Base-by-base conservation (phyloP, 2,113 vertebrate species). In the Lasiurus borealis region DNA sequence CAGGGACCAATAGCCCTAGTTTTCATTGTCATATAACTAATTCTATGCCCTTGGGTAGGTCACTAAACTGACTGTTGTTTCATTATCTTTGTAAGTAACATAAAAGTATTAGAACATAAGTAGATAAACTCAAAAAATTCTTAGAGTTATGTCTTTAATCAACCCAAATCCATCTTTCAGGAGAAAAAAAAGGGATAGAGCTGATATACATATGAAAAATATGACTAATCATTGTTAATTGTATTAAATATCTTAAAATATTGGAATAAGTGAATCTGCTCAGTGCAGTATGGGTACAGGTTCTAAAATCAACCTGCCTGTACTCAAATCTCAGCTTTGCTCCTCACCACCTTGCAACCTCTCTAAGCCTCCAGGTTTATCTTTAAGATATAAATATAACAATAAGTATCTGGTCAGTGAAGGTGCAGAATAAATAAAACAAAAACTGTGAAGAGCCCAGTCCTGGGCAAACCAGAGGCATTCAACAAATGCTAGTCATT, bases 131-230 rank as follows among this genome's bases (percentile, higher is more conserved):
- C 29, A 19, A 83, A 73, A 14, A 27, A 46, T 78, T 72, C 46
- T 44, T 62, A 50, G 13, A 75, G 25, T 48, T 85, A 40, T 59
- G 10, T 29, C 11, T 73, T 89, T 90, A 91, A 52, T 14, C 40
- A 95, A 82, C 11, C 23, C 52, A 88, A 90, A 90, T 72, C 11
- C 34, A 92, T 36, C 88, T 96, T 6, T 34, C 73, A 96, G 54
- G 68, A 64, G 59, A 90, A 93, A 89, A n/a, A 40, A 50, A 86
- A 77, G 34, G 13, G 62, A 59, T 66, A 76, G 4, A 91, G 44
- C 8, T 86, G 87, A 85, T 59, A 12, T 6, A 6, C 21, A 15
- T 9, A 8, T 85, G 88, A 68, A 81, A 91, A 92, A 31, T 18
- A 14, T n/a, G 8, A 77, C 10, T n/a, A 77, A 82, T 44, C 2